Base-by-base conservation (phyloP, 2,113 vertebrate species). In the Pterophyllum scalare region DNA sequence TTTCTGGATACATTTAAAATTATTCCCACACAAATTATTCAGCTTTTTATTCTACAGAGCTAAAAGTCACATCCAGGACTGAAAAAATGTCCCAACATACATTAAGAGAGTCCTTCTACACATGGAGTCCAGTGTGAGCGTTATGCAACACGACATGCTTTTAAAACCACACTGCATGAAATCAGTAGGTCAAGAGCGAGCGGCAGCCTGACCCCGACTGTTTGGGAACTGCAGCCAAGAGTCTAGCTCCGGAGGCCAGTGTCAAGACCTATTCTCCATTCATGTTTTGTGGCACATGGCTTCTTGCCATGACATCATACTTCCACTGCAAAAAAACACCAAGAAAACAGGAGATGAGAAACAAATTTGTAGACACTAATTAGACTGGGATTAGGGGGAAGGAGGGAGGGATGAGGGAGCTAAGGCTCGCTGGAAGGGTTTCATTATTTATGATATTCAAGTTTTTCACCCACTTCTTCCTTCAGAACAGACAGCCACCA, bases 291-390 rank as follows among this genome's bases (percentile, higher is more conserved):
- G 67, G 86, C 79, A 43, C 54, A 24, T 90, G 91, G 89, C 87
- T 58, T 40, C 15, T 17, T 80, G 90, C 91, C 93, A 93, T 64
- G 11, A 75, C 79, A 75, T 87, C 64, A 67, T 76, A 86, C 85
- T 88, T 85, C 59, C 80, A 77, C 64, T 78, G 77, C 72, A 77
- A 61, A 78, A 78, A 82, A 72, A 12, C 0, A 6, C 26, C 65
- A 83, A 86, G 89, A 75, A 81, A 88, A 83, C 79, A 93, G 83
- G 84, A 79, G 80, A 78, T 4, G 22, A 85, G 86, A 92, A 92
- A 81, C 84, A 88, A 85, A 93, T 93, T 90, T 94, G 90, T 91
- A 93, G 93, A 93, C 87, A 88, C 90, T 94, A 94, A 96, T 94
- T 94, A 94, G 77, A 83, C 62, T 38, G 38, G 79, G 67, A 67